A percentile compares a stretch with the other conserved stretches of the same genome.
Conservation (phyloP, 2,888 invertebrate genomes). For the Conchocele bisecta region DNA sequence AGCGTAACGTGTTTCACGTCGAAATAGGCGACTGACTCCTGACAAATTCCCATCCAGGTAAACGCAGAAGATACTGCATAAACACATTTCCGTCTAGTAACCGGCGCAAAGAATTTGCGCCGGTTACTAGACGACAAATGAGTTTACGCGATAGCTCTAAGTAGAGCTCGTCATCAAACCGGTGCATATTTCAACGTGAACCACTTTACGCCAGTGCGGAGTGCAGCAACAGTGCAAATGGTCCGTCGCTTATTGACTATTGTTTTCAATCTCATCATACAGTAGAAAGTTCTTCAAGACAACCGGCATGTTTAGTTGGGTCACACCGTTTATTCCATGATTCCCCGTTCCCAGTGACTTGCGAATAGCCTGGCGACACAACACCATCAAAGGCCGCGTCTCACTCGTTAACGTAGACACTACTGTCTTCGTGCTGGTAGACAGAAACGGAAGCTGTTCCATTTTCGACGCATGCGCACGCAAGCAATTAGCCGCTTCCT, state of each 20-base stretch:
- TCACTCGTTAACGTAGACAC: conserved; percentile 26
- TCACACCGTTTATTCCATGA: conserved; percentile 54
- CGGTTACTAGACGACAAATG: too few relatives aligned
- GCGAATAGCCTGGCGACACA: conserved; percentile 67
- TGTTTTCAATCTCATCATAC: conserved; percentile 63
- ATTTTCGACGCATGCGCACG: conserved; percentile 21
- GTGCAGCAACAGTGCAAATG: too few relatives aligned
- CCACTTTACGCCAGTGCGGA: too few relatives aligned
- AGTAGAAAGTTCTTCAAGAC: conserved; percentile 65
- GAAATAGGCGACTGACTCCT: too few relatives aligned
- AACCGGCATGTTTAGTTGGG: conserved; percentile 65
- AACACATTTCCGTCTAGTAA: too few relatives aligned
- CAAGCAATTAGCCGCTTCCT: conserved; percentile 63
- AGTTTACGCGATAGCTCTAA: too few relatives aligned
- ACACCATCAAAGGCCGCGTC: conserved; percentile 64
- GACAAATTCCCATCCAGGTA: too few relatives aligned
- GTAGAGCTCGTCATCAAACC: too few relatives aligned
- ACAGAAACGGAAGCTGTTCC: conserved; percentile 17
- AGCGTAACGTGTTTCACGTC: too few relatives aligned
- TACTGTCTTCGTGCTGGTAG: conserved; percentile 21
- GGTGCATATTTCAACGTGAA: too few relatives aligned
- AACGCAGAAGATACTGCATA: too few relatives aligned
- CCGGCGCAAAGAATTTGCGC: too few relatives aligned
- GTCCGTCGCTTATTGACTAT: background rate
- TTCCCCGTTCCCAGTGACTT: conserved; percentile 56